Evolutionary conservation across 2,797 vertebrate genomes (phyloP), one percentile per base, ranked within the genome.

Genomic region (Alosa sapidissima): DNA sequence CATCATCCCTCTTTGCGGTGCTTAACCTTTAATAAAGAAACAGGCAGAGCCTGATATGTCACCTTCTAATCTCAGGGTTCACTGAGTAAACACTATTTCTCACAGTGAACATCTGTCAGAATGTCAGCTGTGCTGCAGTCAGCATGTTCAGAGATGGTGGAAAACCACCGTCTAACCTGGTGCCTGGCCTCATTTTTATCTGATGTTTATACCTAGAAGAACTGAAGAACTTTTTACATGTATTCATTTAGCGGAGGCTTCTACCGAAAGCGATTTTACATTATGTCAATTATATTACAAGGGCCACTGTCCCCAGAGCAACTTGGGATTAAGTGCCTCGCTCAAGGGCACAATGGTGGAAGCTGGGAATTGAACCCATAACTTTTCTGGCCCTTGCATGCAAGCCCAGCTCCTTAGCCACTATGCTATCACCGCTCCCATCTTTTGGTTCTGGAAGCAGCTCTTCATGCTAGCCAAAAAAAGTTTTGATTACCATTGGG

Each of bases 1-100:
- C 14, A 41, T 65, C 8, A 65, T 24, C 62, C 83, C 85, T 87
- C 87, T 85, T 85, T 87, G 51, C 78, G 45, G 83, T 68, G 84
- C 82, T 75, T 49, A 19, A 33, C 45, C 51, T 8, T 58, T 83
- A 36, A 82, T 82, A 10, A 72, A 9, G 3, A 65, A 16, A 33
- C 51, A 60, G 72, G 81, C 52, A 41, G 10, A 65, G 84, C 68
- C 58, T 48, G 33, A 84, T 0, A 3, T 72, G 45, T 88, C 87
- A 89, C 84, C 88, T 47, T 78, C 72, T 47, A 33, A 19, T 72
- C 68, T 72, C 41, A 47, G 41, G 41, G 72, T 78, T 16, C 14
- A 45, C 36, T 78, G 16, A 21, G 72, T n/a, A 14, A 45, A 78
- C 36, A 7, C 72, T 45, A 47, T 75, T 78, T 78, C 36, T 36